These are phyloP conservation scores for Fukomys damarensis DNA, from an alignment of 2,113 vertebrate genomes.

Conservation along the genomic window DNA sequence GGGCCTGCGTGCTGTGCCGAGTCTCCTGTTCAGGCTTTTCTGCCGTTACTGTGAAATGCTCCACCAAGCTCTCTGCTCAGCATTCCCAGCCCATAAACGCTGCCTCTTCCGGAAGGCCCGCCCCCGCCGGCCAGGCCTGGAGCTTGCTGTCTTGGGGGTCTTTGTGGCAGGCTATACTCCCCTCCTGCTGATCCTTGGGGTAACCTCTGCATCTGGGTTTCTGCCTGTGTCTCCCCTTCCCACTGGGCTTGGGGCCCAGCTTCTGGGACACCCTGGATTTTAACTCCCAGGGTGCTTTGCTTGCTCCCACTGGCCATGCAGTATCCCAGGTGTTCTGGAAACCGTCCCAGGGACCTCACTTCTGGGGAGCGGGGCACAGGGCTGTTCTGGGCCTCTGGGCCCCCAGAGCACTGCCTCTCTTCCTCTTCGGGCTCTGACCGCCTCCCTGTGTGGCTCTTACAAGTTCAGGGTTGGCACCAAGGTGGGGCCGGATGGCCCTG, in stretches of 20 bases:
- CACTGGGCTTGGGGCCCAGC: not conserved
- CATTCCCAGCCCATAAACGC: not conserved
- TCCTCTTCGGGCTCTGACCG: not conserved
- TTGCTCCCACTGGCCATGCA: no score
- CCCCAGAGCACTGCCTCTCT: not conserved
- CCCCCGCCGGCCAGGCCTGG: not conserved
- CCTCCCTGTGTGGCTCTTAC: not conserved
- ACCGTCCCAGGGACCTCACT: accelerated
- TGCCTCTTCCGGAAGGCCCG: not conserved
- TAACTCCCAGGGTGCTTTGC: no score
- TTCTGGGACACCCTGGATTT: not conserved
- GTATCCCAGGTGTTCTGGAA: not conserved
- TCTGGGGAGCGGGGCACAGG: accelerated
- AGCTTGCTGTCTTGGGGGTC: no score
- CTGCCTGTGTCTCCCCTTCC: not conserved
- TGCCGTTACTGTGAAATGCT: not conserved
- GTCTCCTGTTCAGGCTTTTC: not conserved
- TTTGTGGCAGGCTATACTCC: not conserved
- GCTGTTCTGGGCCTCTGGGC: not conserved
- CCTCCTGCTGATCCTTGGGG: accelerated
- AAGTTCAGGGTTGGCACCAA: accelerated
- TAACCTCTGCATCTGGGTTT: not conserved
- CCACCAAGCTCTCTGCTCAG: not conserved
- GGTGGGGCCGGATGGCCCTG: accelerated
- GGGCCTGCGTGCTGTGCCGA: not conserved